Conservation (phyloP, 2,888 invertebrate species). For the Noctuana brunneofusca region DNA sequence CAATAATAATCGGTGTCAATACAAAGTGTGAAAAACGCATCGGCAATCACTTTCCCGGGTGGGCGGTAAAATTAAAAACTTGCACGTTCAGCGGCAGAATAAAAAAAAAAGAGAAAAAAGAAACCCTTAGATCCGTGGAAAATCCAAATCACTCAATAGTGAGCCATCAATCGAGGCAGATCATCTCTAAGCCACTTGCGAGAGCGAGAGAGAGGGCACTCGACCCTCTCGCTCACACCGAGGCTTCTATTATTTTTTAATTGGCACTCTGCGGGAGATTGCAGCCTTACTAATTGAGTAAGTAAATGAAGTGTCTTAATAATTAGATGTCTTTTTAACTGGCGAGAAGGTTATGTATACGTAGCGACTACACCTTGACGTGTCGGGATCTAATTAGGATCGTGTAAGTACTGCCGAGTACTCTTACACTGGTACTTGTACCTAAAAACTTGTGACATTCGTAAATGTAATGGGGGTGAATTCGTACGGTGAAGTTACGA, state of each 20-base stretch:
- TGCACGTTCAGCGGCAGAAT: slow-evolving; percentile 22
- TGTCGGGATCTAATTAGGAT: slow-evolving; percentile 34
- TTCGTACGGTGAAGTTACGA: slow-evolving; percentile 36
- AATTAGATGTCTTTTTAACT: slow-evolving; percentile 74
- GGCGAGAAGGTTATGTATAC: slow-evolving; percentile 46
- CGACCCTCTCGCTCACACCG: slow-evolving; percentile 61
- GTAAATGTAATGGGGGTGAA: slow-evolving; percentile 32
- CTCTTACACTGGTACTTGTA: slow-evolving; percentile 28
- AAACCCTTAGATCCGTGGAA: slow-evolving; percentile 38
- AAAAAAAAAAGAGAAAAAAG: slow-evolving; percentile 20
- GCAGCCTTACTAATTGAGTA: slow-evolving; percentile 77
- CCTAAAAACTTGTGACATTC: slow-evolving; percentile 32
- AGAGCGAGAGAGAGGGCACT: slow-evolving; percentile 53
- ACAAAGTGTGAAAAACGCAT: slow-evolving; percentile 16
- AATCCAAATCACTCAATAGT: slow-evolving; percentile 48
- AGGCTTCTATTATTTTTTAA: slow-evolving; percentile 78
- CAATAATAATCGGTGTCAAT: slow-evolving; percentile 17
- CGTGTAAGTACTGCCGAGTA: slow-evolving; percentile 32
- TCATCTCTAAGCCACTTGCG: slow-evolving; percentile 64
- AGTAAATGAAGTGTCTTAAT: slow-evolving; percentile 79
- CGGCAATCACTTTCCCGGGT: slow-evolving; percentile 11
- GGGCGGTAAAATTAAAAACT: slow-evolving; percentile 28
- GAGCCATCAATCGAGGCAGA: slow-evolving; percentile 54
- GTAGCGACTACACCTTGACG: slow-evolving; percentile 41
- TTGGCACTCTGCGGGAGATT: slow-evolving; percentile 74